Conservation (phyloP, 2,113 vertebrate genomes). For the Onychostoma macrolepis region DNA sequence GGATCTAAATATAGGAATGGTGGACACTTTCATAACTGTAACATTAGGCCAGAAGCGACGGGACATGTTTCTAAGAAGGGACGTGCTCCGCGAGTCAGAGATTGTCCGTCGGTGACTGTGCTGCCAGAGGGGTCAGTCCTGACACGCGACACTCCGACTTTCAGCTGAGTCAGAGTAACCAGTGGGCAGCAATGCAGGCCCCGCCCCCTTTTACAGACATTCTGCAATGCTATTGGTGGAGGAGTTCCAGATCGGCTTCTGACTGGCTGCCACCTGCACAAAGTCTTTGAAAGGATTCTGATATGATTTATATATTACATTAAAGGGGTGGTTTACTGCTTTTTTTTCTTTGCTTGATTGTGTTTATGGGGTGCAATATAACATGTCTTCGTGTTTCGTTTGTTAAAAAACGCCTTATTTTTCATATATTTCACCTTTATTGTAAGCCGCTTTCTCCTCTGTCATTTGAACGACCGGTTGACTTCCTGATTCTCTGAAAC, state of each 20-base stretch:
- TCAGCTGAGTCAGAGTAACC: constrained; percentile 45
- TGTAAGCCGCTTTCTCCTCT: too few species aligned
- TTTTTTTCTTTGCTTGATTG: too few species aligned
- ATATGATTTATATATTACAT: not conserved
- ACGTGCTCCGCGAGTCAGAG: not conserved
- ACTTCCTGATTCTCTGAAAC: too few species aligned
- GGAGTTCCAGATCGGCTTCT: not conserved
- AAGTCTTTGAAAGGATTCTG: not conserved
- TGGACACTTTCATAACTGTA: constrained; percentile 33
- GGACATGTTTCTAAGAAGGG: constrained; percentile 14
- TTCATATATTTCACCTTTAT: too few species aligned
- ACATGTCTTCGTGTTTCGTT: too few species aligned
- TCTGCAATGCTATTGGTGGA: not conserved
- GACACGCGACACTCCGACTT: constrained; percentile 12
- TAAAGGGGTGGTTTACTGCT: too few species aligned
- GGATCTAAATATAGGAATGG: constrained; percentile 39
- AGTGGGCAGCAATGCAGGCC: not conserved
- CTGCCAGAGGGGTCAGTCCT: constrained; percentile 4
- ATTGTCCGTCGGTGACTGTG: not conserved
- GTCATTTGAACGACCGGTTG: too few species aligned
- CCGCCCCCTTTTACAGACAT: not conserved
- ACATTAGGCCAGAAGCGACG: not conserved
- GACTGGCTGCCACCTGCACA: not conserved
- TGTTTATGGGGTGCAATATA: too few species aligned
- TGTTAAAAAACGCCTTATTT: too few species aligned